Percentiles rank a stretch among this genome's conserved stretches.
Conservation (phyloP, 2,888 invertebrate species). For the Cheilosia scutellata region DNA sequence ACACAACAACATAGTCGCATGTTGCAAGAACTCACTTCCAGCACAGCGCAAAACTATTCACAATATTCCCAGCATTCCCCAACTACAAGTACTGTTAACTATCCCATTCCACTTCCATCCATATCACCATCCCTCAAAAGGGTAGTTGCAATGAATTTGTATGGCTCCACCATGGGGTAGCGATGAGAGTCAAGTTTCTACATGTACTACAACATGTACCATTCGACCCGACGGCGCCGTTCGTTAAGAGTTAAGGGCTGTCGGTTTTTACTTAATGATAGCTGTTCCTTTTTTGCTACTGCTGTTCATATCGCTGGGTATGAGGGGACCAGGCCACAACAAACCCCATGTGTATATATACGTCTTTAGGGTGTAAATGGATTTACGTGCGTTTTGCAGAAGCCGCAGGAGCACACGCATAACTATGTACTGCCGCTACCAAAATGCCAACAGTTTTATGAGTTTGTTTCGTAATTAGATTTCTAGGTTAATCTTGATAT, state of each 20-base stretch:
- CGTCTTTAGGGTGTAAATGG: conserved; percentile 45
- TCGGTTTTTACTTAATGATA: conserved; percentile 67
- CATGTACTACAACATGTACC: conserved; percentile 57
- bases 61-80: conserved; percentile 34
- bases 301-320: not conserved
- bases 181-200: conserved; percentile 23
- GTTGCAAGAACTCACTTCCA: conserved; percentile 18
- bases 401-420: conserved; percentile 9
- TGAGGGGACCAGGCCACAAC: not conserved
- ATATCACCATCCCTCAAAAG: conserved; percentile 20
- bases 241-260: conserved; percentile 70
- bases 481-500: conserved; percentile 73
- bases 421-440: conserved; percentile 31
- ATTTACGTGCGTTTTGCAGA: conserved; percentile 44
- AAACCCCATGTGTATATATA: not conserved
- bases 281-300: conserved; percentile 33
- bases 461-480: conserved; percentile 68
- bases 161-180: conserved; percentile 48
- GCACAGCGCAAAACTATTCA: conserved; percentile 23
- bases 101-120: not conserved
- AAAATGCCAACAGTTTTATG: conserved; percentile 40
- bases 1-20: conserved; percentile 11
- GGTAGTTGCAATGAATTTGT: conserved; percentile 20
- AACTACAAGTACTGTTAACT: conserved; percentile 16
- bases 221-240: conserved; percentile 52